A percentile compares a stretch with the other conserved stretches of the same genome.
These are phyloP conservation scores for Enteromius unitaeniatus DNA, from an alignment of 2,797 vertebrate genomes.

Conservation along the genomic window DNA sequence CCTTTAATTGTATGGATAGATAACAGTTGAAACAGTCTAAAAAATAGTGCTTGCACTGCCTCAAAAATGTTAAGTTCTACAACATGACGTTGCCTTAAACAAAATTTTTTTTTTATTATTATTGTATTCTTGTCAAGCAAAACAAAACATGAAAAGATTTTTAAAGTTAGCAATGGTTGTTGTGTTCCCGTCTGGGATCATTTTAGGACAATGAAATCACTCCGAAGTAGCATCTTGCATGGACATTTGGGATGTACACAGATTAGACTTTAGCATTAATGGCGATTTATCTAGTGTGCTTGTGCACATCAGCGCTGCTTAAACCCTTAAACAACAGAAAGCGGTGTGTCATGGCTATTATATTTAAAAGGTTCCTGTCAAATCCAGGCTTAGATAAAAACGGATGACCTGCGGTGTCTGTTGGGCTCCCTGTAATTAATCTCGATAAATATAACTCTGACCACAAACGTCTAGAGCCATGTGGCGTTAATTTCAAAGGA, in stretches of 20 bases:
- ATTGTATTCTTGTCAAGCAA: not conserved
- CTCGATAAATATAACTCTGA: constrained; percentile 54
- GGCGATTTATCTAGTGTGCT: not conserved
- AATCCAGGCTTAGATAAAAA: constrained; percentile 53
- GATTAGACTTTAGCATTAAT: constrained; percentile 35
- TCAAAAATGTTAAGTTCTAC: no score
- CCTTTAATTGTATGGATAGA: not conserved
- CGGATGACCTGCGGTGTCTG: constrained; percentile 47
- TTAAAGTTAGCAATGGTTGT: not conserved
- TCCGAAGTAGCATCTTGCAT: not conserved
- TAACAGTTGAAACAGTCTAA: not conserved
- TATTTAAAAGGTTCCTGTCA: constrained; percentile 31
- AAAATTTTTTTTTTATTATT: no score
- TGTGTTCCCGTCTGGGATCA: not conserved
- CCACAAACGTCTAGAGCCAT: constrained; percentile 57
- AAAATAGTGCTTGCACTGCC: no score
- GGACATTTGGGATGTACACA: not conserved
- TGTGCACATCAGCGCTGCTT: not conserved
- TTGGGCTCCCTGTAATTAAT: constrained; percentile 57
- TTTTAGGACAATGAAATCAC: constrained; percentile 7
- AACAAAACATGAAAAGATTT: not conserved
- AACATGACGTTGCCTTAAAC: no score
- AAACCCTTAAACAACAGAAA: constrained; percentile 37
- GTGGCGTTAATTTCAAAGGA: constrained; percentile 56
- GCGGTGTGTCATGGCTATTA: constrained; percentile 10